These are phyloP conservation scores for Drosophila recens DNA, from an alignment of 2,888 invertebrate species.

Conservation along the genomic window DNA sequence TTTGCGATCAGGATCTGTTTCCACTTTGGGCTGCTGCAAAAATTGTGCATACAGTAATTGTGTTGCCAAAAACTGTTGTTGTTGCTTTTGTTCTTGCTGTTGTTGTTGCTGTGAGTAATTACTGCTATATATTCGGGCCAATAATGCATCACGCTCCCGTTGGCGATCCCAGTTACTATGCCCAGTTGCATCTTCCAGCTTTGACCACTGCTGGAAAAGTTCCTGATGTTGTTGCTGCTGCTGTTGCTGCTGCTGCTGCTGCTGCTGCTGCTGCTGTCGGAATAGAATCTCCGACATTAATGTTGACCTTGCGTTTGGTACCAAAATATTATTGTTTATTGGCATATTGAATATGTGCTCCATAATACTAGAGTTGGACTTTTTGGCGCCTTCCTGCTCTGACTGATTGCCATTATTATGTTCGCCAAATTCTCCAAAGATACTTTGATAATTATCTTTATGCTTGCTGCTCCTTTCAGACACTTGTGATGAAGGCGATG, in stretches of 20 bases:
- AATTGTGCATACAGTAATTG: conserved; percentile 79
- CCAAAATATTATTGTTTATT: conserved; percentile 10
- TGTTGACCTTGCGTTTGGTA: conserved; percentile 26
- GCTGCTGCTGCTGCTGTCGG: conserved; percentile 60
- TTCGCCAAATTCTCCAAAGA: conserved; percentile 19
- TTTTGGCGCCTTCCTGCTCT: conserved; percentile 15
- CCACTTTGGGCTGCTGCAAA: conserved; percentile 48
- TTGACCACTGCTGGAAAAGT: conserved; percentile 57
- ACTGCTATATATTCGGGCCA: conserved; percentile 46
- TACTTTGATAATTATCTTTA: conserved; percentile 19
- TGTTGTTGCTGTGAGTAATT: conserved; percentile 50
- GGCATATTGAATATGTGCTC: conserved; percentile 52
- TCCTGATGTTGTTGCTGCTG: conserved; percentile 21
- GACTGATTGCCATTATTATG: neutral
- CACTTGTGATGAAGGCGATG: conserved; percentile 21
- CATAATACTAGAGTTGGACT: conserved; percentile 34
- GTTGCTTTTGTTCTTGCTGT: conserved; percentile 41
- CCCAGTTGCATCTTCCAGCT: conserved; percentile 35
- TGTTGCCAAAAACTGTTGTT: conserved; percentile 67
- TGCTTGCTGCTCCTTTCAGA: conserved; percentile 8
- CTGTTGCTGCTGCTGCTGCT: neutral
- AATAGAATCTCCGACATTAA: conserved; percentile 65
- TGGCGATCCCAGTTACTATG: conserved; percentile 27
- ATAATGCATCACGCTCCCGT: conserved; percentile 25
- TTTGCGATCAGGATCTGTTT: conserved; percentile 8